A percentile compares a stretch with the other conserved stretches of the same genome.
Evolutionary conservation across 2,888 invertebrate genomes (phyloP).

Genomic region (Perithous albicinctus): DNA sequence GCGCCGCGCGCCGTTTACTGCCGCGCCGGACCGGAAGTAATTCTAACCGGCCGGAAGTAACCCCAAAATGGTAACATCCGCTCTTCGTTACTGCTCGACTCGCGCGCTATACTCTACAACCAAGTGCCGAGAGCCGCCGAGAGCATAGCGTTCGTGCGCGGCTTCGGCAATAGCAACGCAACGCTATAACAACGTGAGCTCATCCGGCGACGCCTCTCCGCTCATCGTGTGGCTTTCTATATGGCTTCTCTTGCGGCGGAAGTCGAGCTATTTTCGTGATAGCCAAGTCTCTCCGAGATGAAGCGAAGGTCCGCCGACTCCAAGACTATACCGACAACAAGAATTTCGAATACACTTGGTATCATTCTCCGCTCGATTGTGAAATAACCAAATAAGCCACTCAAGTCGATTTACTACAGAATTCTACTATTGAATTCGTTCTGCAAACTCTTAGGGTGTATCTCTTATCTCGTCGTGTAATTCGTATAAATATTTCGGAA

Average conservation of each 20-base stretch:
- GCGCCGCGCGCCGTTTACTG: constrained; percentile 49
- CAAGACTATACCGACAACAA: constrained; percentile 31
- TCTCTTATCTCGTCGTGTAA: no score
- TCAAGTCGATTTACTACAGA: neutral
- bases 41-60: constrained; percentile 71
- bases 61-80: constrained; percentile 74
- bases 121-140: constrained; percentile 26
- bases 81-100: constrained; percentile 49
- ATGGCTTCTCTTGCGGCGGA: constrained; percentile 64
- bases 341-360: constrained; percentile 12
- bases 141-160: neutral
- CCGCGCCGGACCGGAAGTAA: constrained; percentile 69
- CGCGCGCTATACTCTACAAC: constrained; percentile 35
- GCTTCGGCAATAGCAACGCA: neutral
- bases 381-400: neutral
- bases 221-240: constrained; percentile 48
- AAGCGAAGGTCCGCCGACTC: constrained; percentile 23
- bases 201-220: constrained; percentile 56
- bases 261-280: constrained; percentile 67
- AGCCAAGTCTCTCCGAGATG: constrained; percentile 53
- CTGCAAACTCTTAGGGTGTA: no score
- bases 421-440: neutral
- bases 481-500: neutral
- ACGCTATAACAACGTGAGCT: constrained; percentile 35
- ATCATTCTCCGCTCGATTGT: neutral